phyloP scores from a whole-genome alignment of 2,113 vertebrate genomes.

The Balaeniceps rex region DNA sequence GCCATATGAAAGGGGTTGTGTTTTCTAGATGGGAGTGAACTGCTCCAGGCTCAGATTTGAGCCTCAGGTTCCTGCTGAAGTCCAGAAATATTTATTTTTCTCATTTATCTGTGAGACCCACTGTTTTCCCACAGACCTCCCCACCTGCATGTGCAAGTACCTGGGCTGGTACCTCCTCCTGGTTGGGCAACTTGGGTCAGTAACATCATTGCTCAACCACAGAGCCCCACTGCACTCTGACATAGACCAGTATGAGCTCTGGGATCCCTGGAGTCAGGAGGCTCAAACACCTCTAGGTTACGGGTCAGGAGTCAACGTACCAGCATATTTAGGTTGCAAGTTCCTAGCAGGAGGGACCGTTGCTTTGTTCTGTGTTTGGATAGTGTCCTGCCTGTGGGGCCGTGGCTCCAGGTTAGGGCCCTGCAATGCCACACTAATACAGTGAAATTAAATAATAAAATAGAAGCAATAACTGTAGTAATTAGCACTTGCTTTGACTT shows the following conservation, averaged over 20 bases:
- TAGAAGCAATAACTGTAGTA: slow-evolving; percentile 24
- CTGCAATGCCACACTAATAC: slow-evolving; percentile 21
- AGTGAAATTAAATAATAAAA: slow-evolving; percentile 59
- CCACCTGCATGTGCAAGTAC: neutral
- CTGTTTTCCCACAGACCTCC: neutral
- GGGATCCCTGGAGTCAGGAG: neutral
- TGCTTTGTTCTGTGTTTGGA: slow-evolving; percentile 16
- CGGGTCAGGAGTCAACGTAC: neutral
- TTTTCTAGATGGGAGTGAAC: neutral
- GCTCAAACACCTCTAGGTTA: neutral
- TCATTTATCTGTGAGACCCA: neutral
- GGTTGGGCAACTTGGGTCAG: slow-evolving; percentile 21
- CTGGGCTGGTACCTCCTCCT: neutral
- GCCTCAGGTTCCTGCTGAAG: neutral
- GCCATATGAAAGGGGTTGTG: neutral
- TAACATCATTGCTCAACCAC: neutral
- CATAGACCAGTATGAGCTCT: neutral
- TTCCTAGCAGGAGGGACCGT: neutral
- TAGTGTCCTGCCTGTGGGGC: neutral
- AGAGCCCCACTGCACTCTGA: neutral
- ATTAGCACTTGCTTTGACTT: slow-evolving; percentile 53
- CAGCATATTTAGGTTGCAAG: neutral
- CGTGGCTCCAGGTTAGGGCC: neutral
- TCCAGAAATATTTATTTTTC: neutral
- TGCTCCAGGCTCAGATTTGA: neutral